Base-by-base conservation (phyloP, 2,113 vertebrate species). In the Macquaria ambigua region DNA sequence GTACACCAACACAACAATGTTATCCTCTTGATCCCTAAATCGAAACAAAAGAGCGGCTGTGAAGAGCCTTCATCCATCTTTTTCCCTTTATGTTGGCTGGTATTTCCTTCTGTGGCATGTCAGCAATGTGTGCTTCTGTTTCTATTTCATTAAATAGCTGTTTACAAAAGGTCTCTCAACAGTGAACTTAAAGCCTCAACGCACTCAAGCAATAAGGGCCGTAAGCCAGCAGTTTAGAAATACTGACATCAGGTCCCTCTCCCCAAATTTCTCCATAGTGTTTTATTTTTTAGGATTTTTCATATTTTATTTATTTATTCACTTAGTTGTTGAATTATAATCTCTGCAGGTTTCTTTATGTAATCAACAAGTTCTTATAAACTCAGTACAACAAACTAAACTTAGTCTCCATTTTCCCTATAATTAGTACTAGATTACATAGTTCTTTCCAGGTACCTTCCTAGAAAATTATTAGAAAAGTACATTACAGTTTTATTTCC, bases 81-180 rank as follows among this genome's bases (percentile, higher is more conserved):
- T 53, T 82, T 59, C 52, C 15, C 53, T 68, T 62, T 70, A 31
- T 69, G 34, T 64, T 52, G 43, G 61, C 77, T 61, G 64, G 41
- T 28, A 41, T 73, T 63, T 83, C 39, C 15, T 62, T 76, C 63
- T 21, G 55, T 77, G 86, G 86, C 70, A 92, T 79, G 83, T 66
- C 72, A 88, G 80, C 86, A 93, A 93, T 93, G 5, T 81, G 39
- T 56, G 31, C 66, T 23, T 77, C 21, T 92, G 84, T 93, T 91
- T 91, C 55, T 68, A 20, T 89, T 92, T 94, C 71, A 94, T 95
- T 92, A 86, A 71, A 37, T 6, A 15, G 14, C 58, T 88, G 87
- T 90, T 93, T 90, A 89, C 81, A 56, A 59, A 79, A 81, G 68
- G 74, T 20, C 43, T n/a, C 39, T 25, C n/a, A 20, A 28, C 43